phyloP scores from a whole-genome alignment of 2,113 vertebrate species.

The Zosterops japonicus region DNA sequence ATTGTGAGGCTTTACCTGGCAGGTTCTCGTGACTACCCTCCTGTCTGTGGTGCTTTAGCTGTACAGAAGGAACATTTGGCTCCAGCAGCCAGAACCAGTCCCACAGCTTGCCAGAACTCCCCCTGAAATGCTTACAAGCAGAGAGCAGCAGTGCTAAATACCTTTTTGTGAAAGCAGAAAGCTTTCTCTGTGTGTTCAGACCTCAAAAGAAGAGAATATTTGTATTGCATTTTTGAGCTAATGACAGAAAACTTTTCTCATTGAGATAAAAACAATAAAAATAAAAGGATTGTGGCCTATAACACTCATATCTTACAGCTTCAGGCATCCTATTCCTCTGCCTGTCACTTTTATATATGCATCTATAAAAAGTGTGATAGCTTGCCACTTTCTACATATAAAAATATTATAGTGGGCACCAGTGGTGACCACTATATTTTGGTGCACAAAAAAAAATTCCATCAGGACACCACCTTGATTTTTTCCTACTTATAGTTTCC shows the following conservation, averaged over 20 bases:
- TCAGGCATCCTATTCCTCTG: background rate
- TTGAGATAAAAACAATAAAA: background rate
- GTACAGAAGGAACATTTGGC: background rate
- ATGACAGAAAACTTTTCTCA: background rate
- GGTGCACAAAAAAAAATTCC: background rate
- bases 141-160: background rate
- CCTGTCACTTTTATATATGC: slow-evolving; percentile 29
- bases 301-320: background rate
- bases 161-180: background rate
- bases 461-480: background rate
- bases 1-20: background rate
- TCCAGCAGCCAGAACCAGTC: background rate
- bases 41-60: background rate
- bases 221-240: background rate
- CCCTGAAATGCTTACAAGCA: background rate
- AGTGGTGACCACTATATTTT: background rate
- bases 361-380: slow-evolving; percentile 34
- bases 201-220: background rate
- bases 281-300: background rate
- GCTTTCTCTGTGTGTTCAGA: background rate
- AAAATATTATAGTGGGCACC: background rate
- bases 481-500: background rate
- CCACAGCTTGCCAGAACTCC: background rate
- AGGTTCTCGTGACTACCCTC: background rate
- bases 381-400: slow-evolving; percentile 16